Evolutionary conservation across 2,113 vertebrate genomes (phyloP), one percentile per base, ranked within the genome.

Genomic region (Tinamus guttatus): DNA sequence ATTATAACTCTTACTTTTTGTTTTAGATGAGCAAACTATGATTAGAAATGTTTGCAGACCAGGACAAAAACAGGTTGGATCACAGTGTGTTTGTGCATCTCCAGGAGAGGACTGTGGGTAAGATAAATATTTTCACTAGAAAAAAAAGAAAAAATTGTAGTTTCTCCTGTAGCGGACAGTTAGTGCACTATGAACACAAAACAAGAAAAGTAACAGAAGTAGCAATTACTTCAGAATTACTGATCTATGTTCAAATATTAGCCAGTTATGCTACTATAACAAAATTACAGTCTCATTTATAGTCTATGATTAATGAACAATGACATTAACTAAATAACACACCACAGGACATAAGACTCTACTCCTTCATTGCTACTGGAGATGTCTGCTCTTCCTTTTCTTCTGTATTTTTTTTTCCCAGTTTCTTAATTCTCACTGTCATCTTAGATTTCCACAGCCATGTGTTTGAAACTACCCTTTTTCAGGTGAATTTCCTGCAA

Each of bases 31-130:
- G 40, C 52, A 87, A 67, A 85, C 80, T 74, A 38, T 52, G 59
- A 95, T 97, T 62, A 98, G 98, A 63, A 95, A 70, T 41, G 78
- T 71, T 78, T 99, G 99, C 87, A 95, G 90, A 30, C 97, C 85
- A 58, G 99, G 99, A 92, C 69, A 99, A 96, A 98, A 95, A 19
- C 96, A 95, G 4, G 87, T 96, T 54, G 97, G 94, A 45, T 98
- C 98, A 30, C 81, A 93, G 12, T 99, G 99, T 91, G 85, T 98
- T 78, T 99, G 99, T 59, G 91, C 99, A 85, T 98, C 97, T 92
- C 97, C 98, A 54, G 97, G 97, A 78, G 97, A 99, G 76, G 98
- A 98, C 3, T 99, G 99, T 94, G 67, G 97, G 99, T 99, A 94
- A 98, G 98, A 84, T 58, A 64, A 62, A 34, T 41, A 56, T 8